Evolutionary conservation across 2,113 vertebrate species (phyloP).

Genomic region (Forbesichthys papilliferus): DNA sequence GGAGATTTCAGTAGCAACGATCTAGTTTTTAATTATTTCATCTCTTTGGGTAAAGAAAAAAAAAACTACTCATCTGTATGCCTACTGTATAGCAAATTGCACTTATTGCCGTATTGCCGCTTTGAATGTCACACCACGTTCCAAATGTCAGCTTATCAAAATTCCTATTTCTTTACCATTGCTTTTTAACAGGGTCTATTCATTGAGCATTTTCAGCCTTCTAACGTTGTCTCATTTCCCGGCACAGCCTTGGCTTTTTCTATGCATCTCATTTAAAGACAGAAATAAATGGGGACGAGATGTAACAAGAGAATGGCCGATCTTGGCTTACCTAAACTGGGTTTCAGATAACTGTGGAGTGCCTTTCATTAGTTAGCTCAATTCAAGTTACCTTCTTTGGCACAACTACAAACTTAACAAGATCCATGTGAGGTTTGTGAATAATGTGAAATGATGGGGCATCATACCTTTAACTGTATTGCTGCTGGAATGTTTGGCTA

Average conservation of each 20-base stretch:
- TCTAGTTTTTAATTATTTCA: constrained; percentile 21
- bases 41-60: constrained; percentile 20
- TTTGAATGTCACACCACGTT: constrained; percentile 59
- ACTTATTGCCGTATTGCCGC: constrained; percentile 25
- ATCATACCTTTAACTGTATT: too few species aligned
- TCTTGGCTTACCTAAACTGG: not conserved
- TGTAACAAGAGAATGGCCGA: constrained; percentile 22
- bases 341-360: not conserved
- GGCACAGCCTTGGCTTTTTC: constrained; percentile 29
- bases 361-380: not conserved
- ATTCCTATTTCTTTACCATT: constrained; percentile 49
- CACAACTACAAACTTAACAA: too few species aligned
- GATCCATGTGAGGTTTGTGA: too few species aligned
- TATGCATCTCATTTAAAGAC: constrained; percentile 46
- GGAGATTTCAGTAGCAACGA: constrained; percentile 20
- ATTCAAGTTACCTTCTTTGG: not conserved
- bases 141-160: constrained; percentile 72
- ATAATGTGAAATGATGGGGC: too few species aligned
- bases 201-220: constrained; percentile 26
- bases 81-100: constrained; percentile 34
- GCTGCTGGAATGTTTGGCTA: too few species aligned
- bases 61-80: constrained; percentile 56
- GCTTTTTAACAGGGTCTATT: constrained; percentile 38
- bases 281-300: constrained; percentile 20
- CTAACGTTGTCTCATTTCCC: constrained; percentile 35